A percentile compares a stretch with the other conserved stretches of the same genome.
Evolutionary conservation across 2,113 vertebrate genomes (phyloP).

Genomic region (Falco punctatus): DNA sequence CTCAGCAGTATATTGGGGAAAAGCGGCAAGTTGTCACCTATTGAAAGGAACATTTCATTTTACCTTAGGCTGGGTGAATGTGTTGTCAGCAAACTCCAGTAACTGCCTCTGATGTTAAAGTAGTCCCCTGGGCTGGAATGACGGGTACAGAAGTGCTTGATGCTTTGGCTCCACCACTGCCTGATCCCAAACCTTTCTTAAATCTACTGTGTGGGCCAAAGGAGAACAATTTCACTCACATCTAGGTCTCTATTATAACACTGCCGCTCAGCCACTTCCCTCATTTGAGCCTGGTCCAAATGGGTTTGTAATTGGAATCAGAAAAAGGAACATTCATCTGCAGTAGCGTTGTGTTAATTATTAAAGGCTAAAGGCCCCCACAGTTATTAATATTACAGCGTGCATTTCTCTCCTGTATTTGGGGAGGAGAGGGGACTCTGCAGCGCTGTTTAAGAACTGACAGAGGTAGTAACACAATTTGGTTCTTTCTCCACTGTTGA

Average conservation of each 20-base stretch:
- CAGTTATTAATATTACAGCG: conserved; percentile 39
- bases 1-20: neutral
- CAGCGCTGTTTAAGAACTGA: neutral
- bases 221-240: neutral
- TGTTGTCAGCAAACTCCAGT: neutral
- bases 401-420: neutral
- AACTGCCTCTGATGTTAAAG: neutral
- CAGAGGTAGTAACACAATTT: neutral
- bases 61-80: neutral
- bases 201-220: conserved; percentile 5
- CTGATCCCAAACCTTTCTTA: conserved; percentile 10
- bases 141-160: neutral
- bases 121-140: neutral
- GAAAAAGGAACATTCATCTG: conserved; percentile 11
- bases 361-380: conserved; percentile 28
- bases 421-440: neutral
- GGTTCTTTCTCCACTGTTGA: neutral
- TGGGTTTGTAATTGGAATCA: neutral
- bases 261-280: neutral
- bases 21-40: neutral
- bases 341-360: conserved; percentile 43
- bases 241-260: neutral
- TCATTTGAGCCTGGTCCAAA: conserved; percentile 9
- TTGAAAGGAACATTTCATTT: neutral
- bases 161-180: neutral